Base-by-base conservation (phyloP, 2,888 invertebrate species). In the Amiota mariae region DNA sequence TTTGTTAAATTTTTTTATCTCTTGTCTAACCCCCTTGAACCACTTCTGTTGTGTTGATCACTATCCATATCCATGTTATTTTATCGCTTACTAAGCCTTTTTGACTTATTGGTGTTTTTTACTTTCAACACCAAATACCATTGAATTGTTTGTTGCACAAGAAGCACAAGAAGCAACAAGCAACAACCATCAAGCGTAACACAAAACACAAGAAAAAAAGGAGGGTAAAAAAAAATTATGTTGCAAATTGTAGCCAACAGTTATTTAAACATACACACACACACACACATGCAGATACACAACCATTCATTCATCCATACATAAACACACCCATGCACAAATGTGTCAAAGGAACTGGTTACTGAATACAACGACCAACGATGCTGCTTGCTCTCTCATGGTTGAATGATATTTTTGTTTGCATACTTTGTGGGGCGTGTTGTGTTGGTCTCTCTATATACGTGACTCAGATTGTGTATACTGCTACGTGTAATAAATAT, bases 61-160 rank as follows among this genome's bases (percentile, higher is more conserved):
- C 36, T 36, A 36, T 36, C 36, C 36, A 36, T 36, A 36, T 36
- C 8, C 36, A 72, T 76, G 64, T 11, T 78, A 77, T 73, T 80
- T 81, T 82, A 83, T 83, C 81, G 82, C 78, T 80, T 78, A 81
- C 80, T 85, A 84, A 84, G 83, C 85, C 77, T 75, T 80, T 79
- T 82, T 81, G 81, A 82, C 80, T 80, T 82, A 84, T 82, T 84
- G 84, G 82, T 80, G 82, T 81, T 77, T 74, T 76, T 74, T 24
- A 71, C 67, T 72, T 68, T 68, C 66, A 66, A 66, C 66, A 66
- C 47, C 66, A 66, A 48, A 49, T 49, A 13, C 36, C 12, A 36
- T 66, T 48, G 18, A 66, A 48, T 36, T 36, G 36, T 24, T 24
- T 24, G 36, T 36, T 36, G 36, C 36, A 36, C 2, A 36, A 36